These are phyloP conservation scores for Pseudolaguvia tuberculata DNA, from an alignment of 2,113 vertebrate genomes.

Conservation along the genomic window DNA sequence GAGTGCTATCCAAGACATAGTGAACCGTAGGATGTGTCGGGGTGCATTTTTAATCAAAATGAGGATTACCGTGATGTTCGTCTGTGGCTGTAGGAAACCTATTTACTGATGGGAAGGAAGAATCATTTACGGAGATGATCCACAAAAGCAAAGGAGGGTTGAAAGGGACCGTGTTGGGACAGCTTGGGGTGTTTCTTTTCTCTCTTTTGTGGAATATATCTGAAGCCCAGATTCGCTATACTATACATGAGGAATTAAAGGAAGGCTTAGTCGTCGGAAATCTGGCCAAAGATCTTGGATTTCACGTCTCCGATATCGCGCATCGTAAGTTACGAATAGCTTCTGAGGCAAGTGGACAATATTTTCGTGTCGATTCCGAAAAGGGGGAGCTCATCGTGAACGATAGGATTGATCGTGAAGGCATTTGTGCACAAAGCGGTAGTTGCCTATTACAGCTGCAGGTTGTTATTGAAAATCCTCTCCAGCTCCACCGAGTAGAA, in stretches of 20 bases:
- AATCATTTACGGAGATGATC: constrained; percentile 34
- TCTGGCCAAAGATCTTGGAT: constrained; percentile 66
- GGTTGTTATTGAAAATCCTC: constrained; percentile 66
- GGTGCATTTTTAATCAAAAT: constrained; percentile 10
- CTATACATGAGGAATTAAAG: constrained; percentile 66
- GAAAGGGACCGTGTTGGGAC: constrained; percentile 57
- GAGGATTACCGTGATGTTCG: neutral
- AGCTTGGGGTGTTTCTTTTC: constrained; percentile 25
- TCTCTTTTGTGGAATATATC: constrained; percentile 65
- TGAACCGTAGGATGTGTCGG: neutral
- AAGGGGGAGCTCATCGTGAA: constrained; percentile 63
- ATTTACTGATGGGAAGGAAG: constrained; percentile 19
- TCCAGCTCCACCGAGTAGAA: constrained; percentile 66
- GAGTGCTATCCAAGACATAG: constrained; percentile 7
- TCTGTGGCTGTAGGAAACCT: constrained; percentile 4
- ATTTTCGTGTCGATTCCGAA: constrained; percentile 64
- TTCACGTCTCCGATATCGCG: constrained; percentile 60
- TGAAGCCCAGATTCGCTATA: constrained; percentile 60
- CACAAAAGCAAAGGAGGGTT: constrained; percentile 50
- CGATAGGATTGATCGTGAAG: constrained; percentile 70
- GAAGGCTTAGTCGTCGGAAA: constrained; percentile 68
- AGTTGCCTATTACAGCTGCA: constrained; percentile 67
- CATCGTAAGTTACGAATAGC: constrained; percentile 66
- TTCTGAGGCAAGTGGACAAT: constrained; percentile 59
- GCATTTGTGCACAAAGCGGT: constrained; percentile 63